phyloP scores from a whole-genome alignment of 2,888 invertebrate genomes.

The Cremastinae sp. region DNA sequence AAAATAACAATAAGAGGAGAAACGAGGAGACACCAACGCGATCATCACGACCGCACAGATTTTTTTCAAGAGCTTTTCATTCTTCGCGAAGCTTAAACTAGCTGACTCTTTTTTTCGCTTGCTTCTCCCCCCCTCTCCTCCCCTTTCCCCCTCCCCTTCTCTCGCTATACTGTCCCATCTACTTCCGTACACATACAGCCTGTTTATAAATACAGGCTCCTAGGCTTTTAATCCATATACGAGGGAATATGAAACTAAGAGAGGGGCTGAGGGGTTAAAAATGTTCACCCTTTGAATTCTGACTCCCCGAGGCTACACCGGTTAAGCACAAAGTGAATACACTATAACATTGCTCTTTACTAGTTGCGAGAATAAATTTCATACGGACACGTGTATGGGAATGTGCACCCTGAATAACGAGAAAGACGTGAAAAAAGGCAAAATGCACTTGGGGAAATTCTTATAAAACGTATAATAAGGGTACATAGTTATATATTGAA shows the following conservation, averaged over 20 bases:
- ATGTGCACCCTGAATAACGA: no score
- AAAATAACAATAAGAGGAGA: neutral
- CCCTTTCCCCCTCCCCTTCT: neutral
- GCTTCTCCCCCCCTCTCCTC: neutral
- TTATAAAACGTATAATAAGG: no score
- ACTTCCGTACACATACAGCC: slow-evolving; percentile 16
- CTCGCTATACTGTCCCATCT: no score
- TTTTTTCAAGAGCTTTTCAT: slow-evolving; percentile 64
- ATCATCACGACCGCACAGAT: slow-evolving; percentile 46
- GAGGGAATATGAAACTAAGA: neutral
- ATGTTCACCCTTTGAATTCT: slow-evolving; percentile 53
- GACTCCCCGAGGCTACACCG: slow-evolving; percentile 46
- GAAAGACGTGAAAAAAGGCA: no score
- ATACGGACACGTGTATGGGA: slow-evolving; percentile 12
- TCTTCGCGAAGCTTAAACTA: slow-evolving; percentile 57
- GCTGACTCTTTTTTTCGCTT: slow-evolving; percentile 40
- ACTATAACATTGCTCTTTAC: slow-evolving; percentile 29
- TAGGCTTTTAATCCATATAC: neutral
- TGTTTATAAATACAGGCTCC: slow-evolving; percentile 33
- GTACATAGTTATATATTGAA: no score
- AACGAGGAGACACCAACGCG: slow-evolving; percentile 22
- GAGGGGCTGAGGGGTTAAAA: slow-evolving; percentile 16
- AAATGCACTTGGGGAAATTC: no score
- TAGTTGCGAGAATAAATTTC: slow-evolving; percentile 9
- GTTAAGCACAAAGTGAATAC: slow-evolving; percentile 55